Conservation (phyloP, 2,888 invertebrate species). For the Calameuta idolon region DNA sequence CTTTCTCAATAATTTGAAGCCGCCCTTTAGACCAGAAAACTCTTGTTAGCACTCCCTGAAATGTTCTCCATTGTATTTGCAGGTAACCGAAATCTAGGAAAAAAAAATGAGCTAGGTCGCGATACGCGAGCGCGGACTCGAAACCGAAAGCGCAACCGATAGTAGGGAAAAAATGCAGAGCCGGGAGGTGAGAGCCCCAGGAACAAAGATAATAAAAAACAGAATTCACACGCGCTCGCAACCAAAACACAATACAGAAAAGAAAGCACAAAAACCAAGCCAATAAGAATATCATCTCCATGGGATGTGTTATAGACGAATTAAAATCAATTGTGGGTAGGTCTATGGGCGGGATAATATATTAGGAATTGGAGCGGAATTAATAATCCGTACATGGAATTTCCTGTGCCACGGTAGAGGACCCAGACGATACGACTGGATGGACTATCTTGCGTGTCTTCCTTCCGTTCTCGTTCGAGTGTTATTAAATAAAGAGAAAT, state of each 20-base stretch:
- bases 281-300: background rate
- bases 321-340: background rate
- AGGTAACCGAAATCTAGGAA: slow-evolving; percentile 61
- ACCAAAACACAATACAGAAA: slow-evolving; percentile 4
- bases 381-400: background rate
- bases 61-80: slow-evolving; percentile 58
- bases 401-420: slow-evolving; percentile 58
- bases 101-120: slow-evolving; percentile 48
- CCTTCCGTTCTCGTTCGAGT: background rate
- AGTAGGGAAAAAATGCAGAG: slow-evolving; percentile 20
- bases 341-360: background rate
- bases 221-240: slow-evolving; percentile 5
- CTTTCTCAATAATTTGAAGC: background rate
- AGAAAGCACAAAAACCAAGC: slow-evolving; percentile 8
- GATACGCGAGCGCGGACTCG: slow-evolving; percentile 22
- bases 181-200: background rate
- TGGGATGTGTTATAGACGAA: background rate
- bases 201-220: slow-evolving; percentile 40
- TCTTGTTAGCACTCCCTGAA: background rate
- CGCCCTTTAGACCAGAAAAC: background rate
- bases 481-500: background rate
- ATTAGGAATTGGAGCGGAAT: background rate
- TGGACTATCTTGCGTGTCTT: background rate
- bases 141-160: background rate
- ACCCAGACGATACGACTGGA: slow-evolving; percentile 30